Conservation (phyloP, 2,797 vertebrate species). For the Danio albolineatus region DNA sequence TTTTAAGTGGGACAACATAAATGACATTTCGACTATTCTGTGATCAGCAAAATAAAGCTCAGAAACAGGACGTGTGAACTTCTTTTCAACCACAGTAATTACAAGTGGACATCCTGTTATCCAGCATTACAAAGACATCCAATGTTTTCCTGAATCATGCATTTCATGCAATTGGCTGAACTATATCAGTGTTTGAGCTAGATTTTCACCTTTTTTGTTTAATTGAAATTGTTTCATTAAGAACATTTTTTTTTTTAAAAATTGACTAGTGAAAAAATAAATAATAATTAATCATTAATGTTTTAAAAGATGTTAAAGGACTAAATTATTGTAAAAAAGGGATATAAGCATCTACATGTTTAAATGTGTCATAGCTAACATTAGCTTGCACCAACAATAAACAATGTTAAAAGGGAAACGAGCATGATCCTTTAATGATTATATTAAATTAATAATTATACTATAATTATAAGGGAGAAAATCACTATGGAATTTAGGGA, state of each 20-base stretch:
- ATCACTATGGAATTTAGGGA: too few relatives aligned
- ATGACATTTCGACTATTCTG: conserved; percentile 9
- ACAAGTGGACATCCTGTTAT: conserved; percentile 26
- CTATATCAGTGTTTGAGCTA: not conserved
- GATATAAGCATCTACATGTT: too few relatives aligned
- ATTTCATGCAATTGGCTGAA: not conserved
- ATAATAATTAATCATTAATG: not conserved
- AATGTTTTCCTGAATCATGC: not conserved
- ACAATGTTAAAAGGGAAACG: too few relatives aligned
- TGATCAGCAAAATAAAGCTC: not conserved
- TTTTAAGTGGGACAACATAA: conserved; percentile 17
- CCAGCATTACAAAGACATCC: not conserved
- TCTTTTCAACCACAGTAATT: conserved; percentile 12
- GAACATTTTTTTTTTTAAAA: too few relatives aligned
- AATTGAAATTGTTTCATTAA: not conserved
- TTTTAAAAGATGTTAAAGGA: not conserved
- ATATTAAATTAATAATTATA: too few relatives aligned
- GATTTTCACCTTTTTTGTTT: not conserved
- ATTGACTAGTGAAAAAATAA: too few relatives aligned
- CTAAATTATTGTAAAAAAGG: not conserved
- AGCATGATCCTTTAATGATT: too few relatives aligned
- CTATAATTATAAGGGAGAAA: too few relatives aligned
- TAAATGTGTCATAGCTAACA: too few relatives aligned
- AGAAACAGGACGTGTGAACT: conserved; percentile 39
- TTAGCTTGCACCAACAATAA: too few relatives aligned